Conservation (phyloP, 2,797 vertebrate genomes). For the Rhynchonycteris naso region DNA sequence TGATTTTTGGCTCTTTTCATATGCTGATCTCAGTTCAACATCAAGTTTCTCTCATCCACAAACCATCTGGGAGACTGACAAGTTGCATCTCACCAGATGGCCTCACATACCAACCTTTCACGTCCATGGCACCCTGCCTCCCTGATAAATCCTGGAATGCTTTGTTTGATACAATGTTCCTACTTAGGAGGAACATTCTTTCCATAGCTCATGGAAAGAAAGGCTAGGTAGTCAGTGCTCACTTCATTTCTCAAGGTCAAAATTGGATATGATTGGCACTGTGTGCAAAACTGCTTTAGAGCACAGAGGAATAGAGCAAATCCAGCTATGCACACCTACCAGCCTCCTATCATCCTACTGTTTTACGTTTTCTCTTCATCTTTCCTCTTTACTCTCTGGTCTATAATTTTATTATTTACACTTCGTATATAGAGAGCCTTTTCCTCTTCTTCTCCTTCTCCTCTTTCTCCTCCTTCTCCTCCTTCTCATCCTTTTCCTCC, state of each 20-base stretch:
- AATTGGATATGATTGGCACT: not conserved
- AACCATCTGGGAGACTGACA: constrained; percentile 80
- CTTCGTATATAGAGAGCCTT: not conserved
- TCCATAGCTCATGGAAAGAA: not conserved
- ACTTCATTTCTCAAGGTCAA: constrained; percentile 4
- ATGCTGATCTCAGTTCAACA: constrained; percentile 72
- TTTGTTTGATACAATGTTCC: not conserved
- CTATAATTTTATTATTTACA: not conserved
- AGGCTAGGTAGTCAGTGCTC: not conserved
- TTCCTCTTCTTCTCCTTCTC: not conserved
- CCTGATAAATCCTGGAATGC: constrained; percentile 45
- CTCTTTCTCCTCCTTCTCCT: too few relatives aligned
- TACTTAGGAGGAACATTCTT: constrained; percentile 20
- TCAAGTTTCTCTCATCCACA: constrained; percentile 72
- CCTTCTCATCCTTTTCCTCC: too few relatives aligned
- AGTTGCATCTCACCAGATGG: constrained; percentile 76
- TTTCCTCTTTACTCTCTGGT: not conserved
- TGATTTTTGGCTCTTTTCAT: constrained; percentile 66
- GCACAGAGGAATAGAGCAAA: not conserved
- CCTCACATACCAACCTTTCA: constrained; percentile 53
- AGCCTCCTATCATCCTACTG: not conserved
- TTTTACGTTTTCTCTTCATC: not conserved
- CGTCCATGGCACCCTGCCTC: constrained; percentile 1
- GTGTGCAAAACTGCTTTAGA: not conserved
- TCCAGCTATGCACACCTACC: not conserved